Evolutionary conservation across 2,888 invertebrate genomes (phyloP).

Genomic region (Campaea margaritaria): DNA sequence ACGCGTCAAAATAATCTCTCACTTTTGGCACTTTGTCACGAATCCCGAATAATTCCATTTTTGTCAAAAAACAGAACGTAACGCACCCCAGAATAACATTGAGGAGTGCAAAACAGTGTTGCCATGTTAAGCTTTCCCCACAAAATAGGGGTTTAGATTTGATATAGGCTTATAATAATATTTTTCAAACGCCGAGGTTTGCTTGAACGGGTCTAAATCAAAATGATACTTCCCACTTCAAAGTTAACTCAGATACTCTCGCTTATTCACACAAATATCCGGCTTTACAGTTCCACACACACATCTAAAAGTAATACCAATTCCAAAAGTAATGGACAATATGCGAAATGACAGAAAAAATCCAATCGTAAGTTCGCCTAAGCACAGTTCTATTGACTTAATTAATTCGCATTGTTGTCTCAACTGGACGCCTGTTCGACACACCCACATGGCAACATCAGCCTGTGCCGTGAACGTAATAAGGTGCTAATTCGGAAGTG

Average conservation of each 20-base stretch:
- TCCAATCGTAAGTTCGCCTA: not conserved
- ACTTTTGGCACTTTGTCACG: constrained; percentile 2
- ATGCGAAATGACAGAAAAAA: not conserved
- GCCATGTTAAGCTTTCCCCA: not conserved
- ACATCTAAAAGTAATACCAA: too few relatives aligned
- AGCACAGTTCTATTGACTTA: not conserved
- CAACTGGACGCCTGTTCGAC: constrained; percentile 26
- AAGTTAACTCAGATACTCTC: too few relatives aligned
- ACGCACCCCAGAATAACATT: not conserved
- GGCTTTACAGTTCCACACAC: too few relatives aligned
- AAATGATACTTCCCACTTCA: too few relatives aligned
- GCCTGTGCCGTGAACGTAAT: constrained; percentile 47
- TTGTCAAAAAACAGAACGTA: constrained; percentile 3
- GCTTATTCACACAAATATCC: too few relatives aligned
- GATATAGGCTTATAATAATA: too few relatives aligned
- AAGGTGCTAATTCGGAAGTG: constrained; percentile 63
- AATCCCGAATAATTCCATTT: constrained; percentile 10
- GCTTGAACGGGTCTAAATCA: too few relatives aligned
- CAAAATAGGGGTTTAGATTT: too few relatives aligned
- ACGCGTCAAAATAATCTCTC: constrained; percentile 2
- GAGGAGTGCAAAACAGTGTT: not conserved
- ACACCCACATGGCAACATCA: constrained; percentile 32
- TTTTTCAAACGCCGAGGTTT: too few relatives aligned
- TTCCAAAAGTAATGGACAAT: too few relatives aligned
- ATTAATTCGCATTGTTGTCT: not conserved